These are phyloP conservation scores for Choreutis nemorana DNA, from an alignment of 2,888 invertebrate genomes.

Conservation along the genomic window DNA sequence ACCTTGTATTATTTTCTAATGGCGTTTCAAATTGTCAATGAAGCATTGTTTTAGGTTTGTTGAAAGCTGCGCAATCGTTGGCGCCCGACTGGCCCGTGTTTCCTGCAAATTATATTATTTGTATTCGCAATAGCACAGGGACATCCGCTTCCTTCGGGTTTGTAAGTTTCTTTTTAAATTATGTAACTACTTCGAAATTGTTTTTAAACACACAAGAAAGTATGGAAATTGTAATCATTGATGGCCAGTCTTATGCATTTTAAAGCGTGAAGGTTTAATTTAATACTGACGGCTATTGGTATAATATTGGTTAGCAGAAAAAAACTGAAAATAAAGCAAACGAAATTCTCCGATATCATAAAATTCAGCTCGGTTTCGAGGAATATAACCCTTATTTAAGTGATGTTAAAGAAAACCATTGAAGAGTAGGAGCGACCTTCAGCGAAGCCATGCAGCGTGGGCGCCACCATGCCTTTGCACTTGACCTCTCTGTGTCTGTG, in stretches of 20 bases:
- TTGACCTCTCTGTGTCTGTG: constrained; percentile 33
- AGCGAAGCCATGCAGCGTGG: constrained; percentile 34
- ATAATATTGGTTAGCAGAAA: no score
- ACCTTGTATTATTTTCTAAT: no score
- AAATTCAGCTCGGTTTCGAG: no score
- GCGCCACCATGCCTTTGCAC: constrained; percentile 26
- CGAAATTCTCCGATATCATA: no score
- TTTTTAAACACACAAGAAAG: no score
- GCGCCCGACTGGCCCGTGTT: constrained; percentile 27
- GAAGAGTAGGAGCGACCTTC: constrained; percentile 19
- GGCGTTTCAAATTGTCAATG: constrained; percentile 20
- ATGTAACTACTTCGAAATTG: no score
- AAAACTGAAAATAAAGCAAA: no score
- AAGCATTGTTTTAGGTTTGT: constrained; percentile 41
- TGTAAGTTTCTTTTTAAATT: no score
- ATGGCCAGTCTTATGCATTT: constrained; percentile 16
- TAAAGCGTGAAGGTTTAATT: constrained; percentile 22
- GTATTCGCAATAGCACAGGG: constrained; percentile 33
- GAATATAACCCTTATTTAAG: no score
- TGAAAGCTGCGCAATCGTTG: no score
- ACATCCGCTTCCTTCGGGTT: constrained; percentile 53
- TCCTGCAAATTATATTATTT: constrained; percentile 33
- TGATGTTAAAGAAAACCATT: no score
- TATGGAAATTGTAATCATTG: constrained; percentile 21
- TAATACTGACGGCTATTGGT: constrained; percentile 16